Base-by-base conservation (phyloP, 2,113 vertebrate species). In the Accipiter cooperii region DNA sequence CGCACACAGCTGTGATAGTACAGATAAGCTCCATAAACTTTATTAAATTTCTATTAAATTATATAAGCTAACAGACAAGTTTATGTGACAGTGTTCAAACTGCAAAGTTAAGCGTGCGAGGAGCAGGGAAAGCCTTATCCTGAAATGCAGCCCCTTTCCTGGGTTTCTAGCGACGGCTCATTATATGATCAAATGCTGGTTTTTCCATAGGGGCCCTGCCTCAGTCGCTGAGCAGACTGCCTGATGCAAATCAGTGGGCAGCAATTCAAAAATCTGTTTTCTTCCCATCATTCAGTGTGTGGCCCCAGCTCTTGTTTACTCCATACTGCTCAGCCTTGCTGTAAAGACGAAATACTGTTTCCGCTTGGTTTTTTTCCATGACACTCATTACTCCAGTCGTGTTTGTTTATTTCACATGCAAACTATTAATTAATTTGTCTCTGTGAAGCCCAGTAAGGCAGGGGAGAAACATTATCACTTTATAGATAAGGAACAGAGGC, bases 381-480 rank as follows among this genome's bases (percentile, higher is more conserved):
- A 33, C 69, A 63, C 77, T 94, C 81, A 46, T 96, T 94, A 68
- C 69, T 71, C 42, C 26, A 13, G 64, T 84, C 5, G 0, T 68
- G 81, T 94, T 91, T 93, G 73, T 94, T 96, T 91, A 68, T 87
- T 96, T 87, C 73, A 57, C 77, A 57, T 34, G 64, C 77, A 82
- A 71, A 16, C 65, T 51, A 16, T 82, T 94, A 93, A 95, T 96
- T 95, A 95, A 93, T 93, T 94, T 89, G 74, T 96, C 69, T 79
- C 84, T 61, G 46, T 55, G 81, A 81, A 93, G 73, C 87, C 77
- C 70, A 71, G 33, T 17, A 79, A 82, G 55, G 84, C 76, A 84
- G 33, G 34, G 70, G 38, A 91, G 65, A 38, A 84, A 46, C 69
- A 71, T 64, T 64, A 68, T 87, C 69, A 8, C 77, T 78, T 60